Conservation (phyloP, 2,888 invertebrate species). For the Pseudoips prasinana region DNA sequence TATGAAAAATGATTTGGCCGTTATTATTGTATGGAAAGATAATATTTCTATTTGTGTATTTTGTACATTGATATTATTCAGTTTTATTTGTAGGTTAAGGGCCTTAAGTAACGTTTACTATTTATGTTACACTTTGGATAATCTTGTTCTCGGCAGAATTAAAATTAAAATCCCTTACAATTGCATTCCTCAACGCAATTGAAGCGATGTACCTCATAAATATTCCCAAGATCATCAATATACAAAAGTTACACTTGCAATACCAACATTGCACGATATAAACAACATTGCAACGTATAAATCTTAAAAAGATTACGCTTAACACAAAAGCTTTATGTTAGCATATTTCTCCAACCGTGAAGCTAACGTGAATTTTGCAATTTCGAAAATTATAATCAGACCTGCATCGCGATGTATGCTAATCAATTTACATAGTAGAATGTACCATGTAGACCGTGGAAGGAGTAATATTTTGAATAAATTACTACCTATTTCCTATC, state of each 20-base stretch:
- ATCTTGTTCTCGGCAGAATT: neutral
- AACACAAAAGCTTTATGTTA: slow-evolving; percentile 34
- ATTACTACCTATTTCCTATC: slow-evolving; percentile 34
- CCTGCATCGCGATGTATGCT: slow-evolving; percentile 34
- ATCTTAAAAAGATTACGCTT: slow-evolving; percentile 32
- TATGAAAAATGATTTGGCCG: too few species aligned
- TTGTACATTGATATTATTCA: too few species aligned
- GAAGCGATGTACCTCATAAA: neutral
- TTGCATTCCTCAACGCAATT: neutral
- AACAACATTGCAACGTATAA: too few species aligned
- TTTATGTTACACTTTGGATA: too few species aligned
- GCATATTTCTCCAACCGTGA: slow-evolving; percentile 23
- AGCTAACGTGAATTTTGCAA: slow-evolving; percentile 29
- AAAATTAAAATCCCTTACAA: neutral
- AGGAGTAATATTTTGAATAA: slow-evolving; percentile 31
- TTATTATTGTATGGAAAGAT: too few species aligned
- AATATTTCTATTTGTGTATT: too few species aligned
- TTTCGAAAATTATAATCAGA: slow-evolving; percentile 28
- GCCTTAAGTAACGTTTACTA: too few species aligned
- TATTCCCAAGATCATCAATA: neutral
- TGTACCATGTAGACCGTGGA: slow-evolving; percentile 36
- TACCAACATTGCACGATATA: slow-evolving; percentile 3
- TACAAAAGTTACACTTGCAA: too few species aligned
- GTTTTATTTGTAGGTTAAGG: too few species aligned
- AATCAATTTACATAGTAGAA: slow-evolving; percentile 40